Evolutionary conservation across 2,113 vertebrate species (phyloP).

Genomic region (Chaenogobius annularis): DNA sequence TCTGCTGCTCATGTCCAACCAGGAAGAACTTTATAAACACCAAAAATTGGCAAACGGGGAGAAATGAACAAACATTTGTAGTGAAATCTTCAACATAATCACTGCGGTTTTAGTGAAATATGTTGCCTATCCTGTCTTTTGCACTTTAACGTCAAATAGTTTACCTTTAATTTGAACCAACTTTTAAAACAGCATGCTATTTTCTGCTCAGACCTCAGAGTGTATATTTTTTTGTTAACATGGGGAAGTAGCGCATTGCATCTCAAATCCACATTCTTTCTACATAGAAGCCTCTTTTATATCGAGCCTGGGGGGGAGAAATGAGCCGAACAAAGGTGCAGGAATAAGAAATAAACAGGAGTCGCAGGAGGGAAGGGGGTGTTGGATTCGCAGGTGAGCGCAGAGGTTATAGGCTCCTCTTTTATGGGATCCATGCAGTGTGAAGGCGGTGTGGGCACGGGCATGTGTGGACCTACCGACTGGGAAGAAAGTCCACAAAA

Average conservation of each 20-base stretch:
- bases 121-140: too few relatives aligned
- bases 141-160: too few relatives aligned
- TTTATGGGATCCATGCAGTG: neutral
- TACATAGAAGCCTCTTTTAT: conserved; percentile 7
- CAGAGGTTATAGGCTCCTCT: neutral
- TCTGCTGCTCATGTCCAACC: too few relatives aligned
- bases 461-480: neutral
- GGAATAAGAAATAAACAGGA: neutral
- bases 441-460: conserved; percentile 3
- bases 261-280: neutral
- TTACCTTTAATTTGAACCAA: neutral
- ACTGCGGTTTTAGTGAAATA: too few relatives aligned
- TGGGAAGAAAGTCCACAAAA: neutral
- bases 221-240: neutral
- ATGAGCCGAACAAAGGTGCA: conserved; percentile 14
- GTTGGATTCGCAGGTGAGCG: neutral
- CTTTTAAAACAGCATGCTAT: neutral
- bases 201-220: neutral
- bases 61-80: too few relatives aligned
- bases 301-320: conserved; percentile 12
- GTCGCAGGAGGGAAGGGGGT: neutral
- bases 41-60: too few relatives aligned
- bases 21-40: too few relatives aligned
- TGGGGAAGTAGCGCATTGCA: neutral
- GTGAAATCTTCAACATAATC: too few relatives aligned